Conservation (phyloP, 2,888 invertebrate species). For the Apamea crenata region DNA sequence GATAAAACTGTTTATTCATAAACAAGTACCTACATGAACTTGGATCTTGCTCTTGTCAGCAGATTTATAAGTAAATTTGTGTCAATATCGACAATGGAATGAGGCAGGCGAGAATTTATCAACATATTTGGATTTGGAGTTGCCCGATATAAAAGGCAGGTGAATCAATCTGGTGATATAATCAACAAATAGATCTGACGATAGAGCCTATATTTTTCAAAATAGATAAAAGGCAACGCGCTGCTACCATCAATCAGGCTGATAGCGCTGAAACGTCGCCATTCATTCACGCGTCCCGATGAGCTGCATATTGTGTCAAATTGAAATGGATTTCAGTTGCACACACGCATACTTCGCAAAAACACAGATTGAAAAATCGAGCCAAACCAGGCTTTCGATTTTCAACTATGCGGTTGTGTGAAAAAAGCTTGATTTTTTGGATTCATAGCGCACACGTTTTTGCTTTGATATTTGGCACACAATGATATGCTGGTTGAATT, state of each 20-base stretch:
- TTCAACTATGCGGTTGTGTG: slow-evolving; percentile 39
- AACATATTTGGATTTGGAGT: slow-evolving; percentile 20
- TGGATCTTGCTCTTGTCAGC: slow-evolving; percentile 13
- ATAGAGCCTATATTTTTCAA: slow-evolving; percentile 8
- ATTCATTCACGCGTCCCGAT: slow-evolving; percentile 43
- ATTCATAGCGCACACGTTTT: slow-evolving; percentile 39
- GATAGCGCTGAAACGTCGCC: slow-evolving; percentile 34
- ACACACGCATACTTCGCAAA: slow-evolving; percentile 31
- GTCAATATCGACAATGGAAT: slow-evolving; percentile 29
- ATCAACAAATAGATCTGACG: slow-evolving; percentile 16
- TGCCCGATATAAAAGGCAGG: slow-evolving; percentile 20
- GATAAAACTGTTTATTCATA: slow-evolving; percentile 15
- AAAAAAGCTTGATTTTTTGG: slow-evolving; percentile 32
- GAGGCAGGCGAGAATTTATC: neutral
- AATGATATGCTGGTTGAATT: slow-evolving; percentile 54
- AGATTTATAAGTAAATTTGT: slow-evolving; percentile 36
- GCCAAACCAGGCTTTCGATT: slow-evolving; percentile 33
- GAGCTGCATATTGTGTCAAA: slow-evolving; percentile 47
- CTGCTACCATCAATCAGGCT: slow-evolving; percentile 32
- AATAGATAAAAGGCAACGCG: slow-evolving; percentile 18
- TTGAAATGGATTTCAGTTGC: slow-evolving; percentile 49
- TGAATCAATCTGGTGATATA: slow-evolving; percentile 22
- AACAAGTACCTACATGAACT: slow-evolving; percentile 25
- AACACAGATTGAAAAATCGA: slow-evolving; percentile 47
- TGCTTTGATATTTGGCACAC: slow-evolving; percentile 59